Percentiles rank a stretch among this genome's conserved stretches.
phyloP scores from a whole-genome alignment of 2,113 vertebrate genomes.

The Malurus melanocephalus region DNA sequence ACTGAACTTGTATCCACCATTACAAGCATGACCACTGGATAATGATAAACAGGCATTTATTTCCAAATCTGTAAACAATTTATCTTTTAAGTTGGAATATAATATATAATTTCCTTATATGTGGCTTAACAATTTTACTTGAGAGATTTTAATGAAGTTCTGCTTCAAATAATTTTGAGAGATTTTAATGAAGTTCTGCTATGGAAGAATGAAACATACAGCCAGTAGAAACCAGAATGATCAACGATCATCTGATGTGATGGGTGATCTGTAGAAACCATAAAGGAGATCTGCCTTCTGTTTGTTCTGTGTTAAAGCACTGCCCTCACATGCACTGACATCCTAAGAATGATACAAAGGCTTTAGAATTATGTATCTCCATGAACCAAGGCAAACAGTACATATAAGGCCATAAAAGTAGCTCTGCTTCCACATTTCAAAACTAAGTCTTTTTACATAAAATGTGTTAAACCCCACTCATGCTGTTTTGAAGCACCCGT shows the following conservation, averaged over 20 bases:
- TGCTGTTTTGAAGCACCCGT: neutral
- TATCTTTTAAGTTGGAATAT: neutral
- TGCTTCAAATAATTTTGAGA: neutral
- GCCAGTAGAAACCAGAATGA: neutral
- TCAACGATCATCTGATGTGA: neutral
- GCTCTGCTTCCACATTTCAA: neutral
- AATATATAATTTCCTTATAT: neutral
- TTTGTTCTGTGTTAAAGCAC: neutral
- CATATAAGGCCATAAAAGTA: neutral
- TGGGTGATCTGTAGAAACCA: neutral
- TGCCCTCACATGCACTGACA: neutral
- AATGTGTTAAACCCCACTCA: neutral
- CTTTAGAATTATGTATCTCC: neutral
- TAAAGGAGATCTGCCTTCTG: accelerated
- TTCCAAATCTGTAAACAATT: neutral
- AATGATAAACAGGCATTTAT: neutral
- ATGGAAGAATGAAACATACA: neutral
- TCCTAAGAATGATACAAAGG: neutral
- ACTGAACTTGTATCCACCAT: neutral
- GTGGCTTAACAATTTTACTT: neutral
- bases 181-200: neutral
- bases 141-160: neutral
- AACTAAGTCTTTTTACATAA: neutral
- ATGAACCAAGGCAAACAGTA: neutral
- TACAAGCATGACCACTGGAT: neutral